Evolutionary conservation across 2,113 vertebrate genomes (phyloP), one percentile per base, ranked within the genome.

Genomic region (Rhizomys pruinosus): DNA sequence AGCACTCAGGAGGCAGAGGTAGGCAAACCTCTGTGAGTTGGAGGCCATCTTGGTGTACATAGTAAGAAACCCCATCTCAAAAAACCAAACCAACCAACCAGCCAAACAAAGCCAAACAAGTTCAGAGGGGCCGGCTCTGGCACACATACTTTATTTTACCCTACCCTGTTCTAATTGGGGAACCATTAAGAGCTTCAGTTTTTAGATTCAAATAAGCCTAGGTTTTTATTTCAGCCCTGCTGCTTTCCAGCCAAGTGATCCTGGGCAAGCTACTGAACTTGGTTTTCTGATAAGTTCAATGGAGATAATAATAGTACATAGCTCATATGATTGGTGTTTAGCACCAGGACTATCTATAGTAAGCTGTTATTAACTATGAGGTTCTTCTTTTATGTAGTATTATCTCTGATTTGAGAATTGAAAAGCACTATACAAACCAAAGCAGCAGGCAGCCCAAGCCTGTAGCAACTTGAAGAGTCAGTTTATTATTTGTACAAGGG

Each of bases 401-500:
- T 91, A 47, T 42, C 90, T 42, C 80, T 15, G 17, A 39, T 55
- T 85, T 87, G 34, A 84, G 88, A 91, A 73, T 52, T 52, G 63
- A 84, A 93, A 81, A 61, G 57, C 47, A 57, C 71, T 32, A 27
- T 57, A 68, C 42, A 76, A 47, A 71, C n/a, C 39, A 3, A 44
- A 79, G 76, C 91, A 84, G 87, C 84, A 90, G 87, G 90, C 69
- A 52, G 79, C 29, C 71, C 29, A 66, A 68, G 39, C 3, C 72
- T 0, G 0, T 11, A 20, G 92, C 63, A 78, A 66, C 64, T 69
- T 34, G 72, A 89, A 73, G 91, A 84, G 42, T 90, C 32, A 22
- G 94, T 77, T 94, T 61, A 81, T 94, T 89, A 77, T 89, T 95
- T 94, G 92, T 78, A 63, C 88, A 90, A 93, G 73, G 52, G 84